Base-by-base conservation (phyloP, 2,797 vertebrate species). In the Eurystomus glaucurus region DNA sequence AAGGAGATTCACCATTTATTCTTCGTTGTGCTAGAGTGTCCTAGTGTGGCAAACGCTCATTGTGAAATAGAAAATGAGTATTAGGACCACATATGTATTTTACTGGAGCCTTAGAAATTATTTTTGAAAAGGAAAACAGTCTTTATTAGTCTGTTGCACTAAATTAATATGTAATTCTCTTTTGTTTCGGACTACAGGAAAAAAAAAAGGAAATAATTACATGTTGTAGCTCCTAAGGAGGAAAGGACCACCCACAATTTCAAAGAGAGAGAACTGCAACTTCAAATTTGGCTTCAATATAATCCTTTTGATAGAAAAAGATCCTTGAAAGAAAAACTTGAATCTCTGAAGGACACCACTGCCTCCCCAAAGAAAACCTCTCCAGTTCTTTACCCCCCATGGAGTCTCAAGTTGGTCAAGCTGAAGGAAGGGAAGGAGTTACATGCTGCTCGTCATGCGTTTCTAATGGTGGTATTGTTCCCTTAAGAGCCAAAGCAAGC, bases 221-320 rank as follows among this genome's bases (percentile, higher is more conserved):
- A 43, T 0, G 2, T 9, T 93, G 21, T 21, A 68, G 81, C 23
- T 92, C 64, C 86, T 87, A 46, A 64, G 77, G 70, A 79, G 33
- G 85, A 84, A 92, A 43, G 29, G 91, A 79, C 86, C 94, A 95
- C 96, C 88, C 81, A 92, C 64, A 78, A 78, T 71, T 89, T 93
- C 54, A 87, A 92, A 89, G 76, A 69, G 14, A 89, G 62, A 78
- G 18, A 88, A 51, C 4, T 64, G 41, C 46, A 81, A 45, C 74
- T 81, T 81, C 81, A 83, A 76, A 87, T 84, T 83, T 93, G 91
- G 43, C 87, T 66, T 77, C 14, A 5, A 8, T 52, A 31, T 51
- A 87, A 88, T 77, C 29, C 87, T 93, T 97, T 71, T 71, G 57
- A 58, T 52, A 68, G 71, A 86, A 96, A 75, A 58, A 41, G 60